Base-by-base conservation (phyloP, 2,797 vertebrate genomes). In the Sebastes trivittatus region DNA sequence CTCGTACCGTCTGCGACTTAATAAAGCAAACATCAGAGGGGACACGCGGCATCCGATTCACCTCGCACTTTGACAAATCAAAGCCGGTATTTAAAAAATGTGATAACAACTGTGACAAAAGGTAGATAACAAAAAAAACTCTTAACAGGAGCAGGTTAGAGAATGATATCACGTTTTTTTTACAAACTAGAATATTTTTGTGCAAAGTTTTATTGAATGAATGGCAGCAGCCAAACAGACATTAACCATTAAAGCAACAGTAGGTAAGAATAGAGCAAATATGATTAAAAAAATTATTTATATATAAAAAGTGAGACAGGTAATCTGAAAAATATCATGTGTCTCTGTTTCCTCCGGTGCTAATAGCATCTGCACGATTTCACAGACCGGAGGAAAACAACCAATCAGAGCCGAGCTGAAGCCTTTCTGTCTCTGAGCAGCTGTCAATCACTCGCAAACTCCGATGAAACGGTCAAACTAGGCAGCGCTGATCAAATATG, bases 21-120 rank as follows among this genome's bases (percentile, higher is more conserved):
- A 72, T 69, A 87, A 59, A 85, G 80, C 60, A 75, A 77, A 87
- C 76, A 77, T 82, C 68, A 83, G 72, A 73, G 65, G 25, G 46
- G 59, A 80, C 3, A 23, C 61, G 16, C 59, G 9, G 60, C 68
- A 27, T 67, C 82, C 34, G 58, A 62, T 38, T 79, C 73, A 68
- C 61, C 56, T 81, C 72, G 27, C 63, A 2, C 72, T 88, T 81
- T 73, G 67, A 77, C 62, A 55, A 87, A 78, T 82, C 72, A 88
- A 78, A 86, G 69, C 22, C 9, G 1, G 42, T 25, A 38, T 84
- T 83, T 59, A 54, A 77, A 81, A n/a, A 46, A 38, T 69, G 29
- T 68, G 46, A 38, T 6, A 64, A 69, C 13, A 75, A 55, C 77
- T 69, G 29, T 52, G 61, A 55, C 49, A 68, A 80, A 72, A 20